Base-by-base conservation (phyloP, 1,140 invertebrate species). In the Macrobrachium nipponense region DNA sequence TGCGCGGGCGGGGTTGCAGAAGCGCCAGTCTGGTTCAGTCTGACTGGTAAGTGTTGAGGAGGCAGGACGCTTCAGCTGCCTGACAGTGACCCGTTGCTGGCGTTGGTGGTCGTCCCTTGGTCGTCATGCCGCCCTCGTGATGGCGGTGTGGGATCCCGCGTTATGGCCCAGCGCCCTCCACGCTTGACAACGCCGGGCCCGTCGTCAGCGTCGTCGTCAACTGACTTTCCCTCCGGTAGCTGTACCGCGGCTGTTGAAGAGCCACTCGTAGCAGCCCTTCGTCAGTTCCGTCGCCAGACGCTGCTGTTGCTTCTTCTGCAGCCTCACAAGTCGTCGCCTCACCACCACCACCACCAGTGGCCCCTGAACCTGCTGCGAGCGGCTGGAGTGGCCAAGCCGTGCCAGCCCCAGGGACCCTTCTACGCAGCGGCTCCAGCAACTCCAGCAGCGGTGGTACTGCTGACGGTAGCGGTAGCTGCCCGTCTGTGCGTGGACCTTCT, bases 91-190 rank as follows among this genome's bases (percentile, higher is more conserved):
- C 27, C 27, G 27, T 36, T 36, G 27, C 27, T 36, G 27, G 27
- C 27, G 27, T 36, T 36, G 27, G 27, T 36, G n/a, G 64, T 23
- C 64, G 17, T 23, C 23, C 64, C 17, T 18, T 66, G 14, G 7
- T 18, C 64, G 64, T 23, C 64, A 66, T 66, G 64, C 64, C 64
- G 64, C 23, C 64, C 64, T 23, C n/a, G 23, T 66, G 64, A 66
- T 66, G 64, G 64, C 64, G 64, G 64, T 66, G 64, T 23, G 64
- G 64, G 64, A 18, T 66, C 27, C 64, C 5, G 23, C 64, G 64
- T 66, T 66, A 66, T 66, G 64, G 64, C 64, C 64, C n/a, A 66
- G 64, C 64, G 64, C 64, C 64, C n/a, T 66, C 64, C 64, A 18
- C 23, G 64, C 64, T 18, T 66, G 64, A 18, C n/a, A 66, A 23